Conservation (phyloP, 2,113 vertebrate genomes). For the Ptilorrhoa leucosticta region DNA sequence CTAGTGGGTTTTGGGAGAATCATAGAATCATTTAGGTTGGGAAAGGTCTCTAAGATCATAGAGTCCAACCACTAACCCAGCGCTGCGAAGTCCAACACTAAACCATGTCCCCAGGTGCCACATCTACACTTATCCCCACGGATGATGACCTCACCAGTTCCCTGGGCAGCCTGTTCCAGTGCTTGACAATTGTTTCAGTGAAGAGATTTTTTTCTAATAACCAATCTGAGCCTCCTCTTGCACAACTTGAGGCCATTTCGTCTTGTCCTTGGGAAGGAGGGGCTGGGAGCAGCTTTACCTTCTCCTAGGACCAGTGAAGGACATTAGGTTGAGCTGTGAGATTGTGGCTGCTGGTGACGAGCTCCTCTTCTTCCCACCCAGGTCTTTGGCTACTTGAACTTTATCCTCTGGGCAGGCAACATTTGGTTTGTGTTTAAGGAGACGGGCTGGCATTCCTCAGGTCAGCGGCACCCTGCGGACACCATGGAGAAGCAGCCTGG, state of each 20-base stretch:
- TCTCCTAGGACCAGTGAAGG: accelerated
- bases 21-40: not conserved
- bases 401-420: conserved; percentile 98
- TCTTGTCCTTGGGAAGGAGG: not conserved
- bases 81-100: not conserved
- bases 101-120: not conserved
- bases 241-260: not conserved
- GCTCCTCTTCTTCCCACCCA: conserved; percentile 56
- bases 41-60: not conserved
- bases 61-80: not conserved
- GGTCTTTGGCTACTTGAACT: conserved; percentile 98
- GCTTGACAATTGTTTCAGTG: not conserved
- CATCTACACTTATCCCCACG: not conserved
- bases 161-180: not conserved
- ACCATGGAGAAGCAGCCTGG: conserved; percentile 84
- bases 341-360: accelerated
- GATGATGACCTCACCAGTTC: not conserved
- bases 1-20: not conserved
- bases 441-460: conserved; percentile 92
- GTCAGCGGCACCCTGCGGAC: conserved; percentile 75
- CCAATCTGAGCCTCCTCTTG: not conserved
- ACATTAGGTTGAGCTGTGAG: not conserved
- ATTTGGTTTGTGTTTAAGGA: conserved; percentile 99
- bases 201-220: not conserved
- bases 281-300: not conserved